These are phyloP conservation scores for Cataglyphis altisquamis DNA, from an alignment of 2,888 invertebrate species.

Conservation along the genomic window DNA sequence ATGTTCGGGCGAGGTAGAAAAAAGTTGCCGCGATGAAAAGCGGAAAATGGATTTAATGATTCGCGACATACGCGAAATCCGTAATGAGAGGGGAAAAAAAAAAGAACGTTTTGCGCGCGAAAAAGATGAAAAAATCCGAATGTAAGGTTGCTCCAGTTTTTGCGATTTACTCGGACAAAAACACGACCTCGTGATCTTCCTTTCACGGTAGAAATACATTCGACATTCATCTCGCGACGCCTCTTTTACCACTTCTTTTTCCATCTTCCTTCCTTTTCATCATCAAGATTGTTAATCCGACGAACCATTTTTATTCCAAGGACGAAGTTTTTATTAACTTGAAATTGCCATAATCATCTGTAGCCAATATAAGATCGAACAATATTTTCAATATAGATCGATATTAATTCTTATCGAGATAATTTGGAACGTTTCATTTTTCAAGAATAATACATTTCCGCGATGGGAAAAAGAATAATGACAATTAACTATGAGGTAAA, in stretches of 20 bases:
- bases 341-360: neutral
- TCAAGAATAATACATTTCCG: neutral
- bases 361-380: neutral
- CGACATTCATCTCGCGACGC: conserved; percentile 62
- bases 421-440: neutral
- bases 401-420: neutral
- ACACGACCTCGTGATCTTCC: conserved; percentile 64
- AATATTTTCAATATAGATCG: neutral
- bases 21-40: neutral
- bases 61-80: conserved; percentile 13
- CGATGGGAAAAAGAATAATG: neutral
- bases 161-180: conserved; percentile 62
- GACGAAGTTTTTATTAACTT: neutral
- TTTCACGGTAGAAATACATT: conserved; percentile 59
- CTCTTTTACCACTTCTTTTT: conserved; percentile 31
- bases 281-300: conserved; percentile 34
- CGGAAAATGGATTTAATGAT: conserved; percentile 41
- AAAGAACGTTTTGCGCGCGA: neutral
- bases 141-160: conserved; percentile 69
- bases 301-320: neutral
- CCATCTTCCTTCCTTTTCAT: conserved; percentile 31
- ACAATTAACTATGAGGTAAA: neutral
- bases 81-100: neutral
- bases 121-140: conserved; percentile 34
- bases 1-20: conserved; percentile 4